phyloP scores from a whole-genome alignment of 2,888 invertebrate genomes.

The Yponomeuta evonymella region DNA sequence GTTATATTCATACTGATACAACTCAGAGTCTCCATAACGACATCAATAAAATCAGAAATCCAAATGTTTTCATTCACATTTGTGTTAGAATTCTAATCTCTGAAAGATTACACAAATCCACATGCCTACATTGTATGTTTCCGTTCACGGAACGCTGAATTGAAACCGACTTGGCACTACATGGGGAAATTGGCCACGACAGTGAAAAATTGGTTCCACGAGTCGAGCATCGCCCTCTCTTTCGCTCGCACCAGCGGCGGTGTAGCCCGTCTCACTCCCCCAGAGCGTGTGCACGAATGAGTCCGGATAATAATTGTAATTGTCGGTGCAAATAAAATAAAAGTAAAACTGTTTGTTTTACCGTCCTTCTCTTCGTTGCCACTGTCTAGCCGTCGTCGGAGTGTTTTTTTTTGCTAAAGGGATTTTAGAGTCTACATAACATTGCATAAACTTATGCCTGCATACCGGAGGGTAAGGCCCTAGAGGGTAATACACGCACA shows the following conservation, averaged over 20 bases:
- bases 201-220: slow-evolving; percentile 68
- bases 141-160: background rate
- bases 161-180: slow-evolving; percentile 31
- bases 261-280: slow-evolving; percentile 5
- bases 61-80: too few relatives aligned
- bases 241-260: background rate
- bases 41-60: too few relatives aligned
- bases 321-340: background rate
- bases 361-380: background rate
- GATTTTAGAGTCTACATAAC: too few relatives aligned
- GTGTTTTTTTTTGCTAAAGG: too few relatives aligned
- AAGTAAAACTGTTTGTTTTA: background rate
- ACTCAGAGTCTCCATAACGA: too few relatives aligned
- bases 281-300: slow-evolving; percentile 8
- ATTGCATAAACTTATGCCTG: too few relatives aligned
- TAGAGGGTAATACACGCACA: too few relatives aligned
- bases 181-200: slow-evolving; percentile 72
- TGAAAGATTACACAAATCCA: background rate
- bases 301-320: slow-evolving; percentile 5
- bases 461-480: too few relatives aligned
- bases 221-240: slow-evolving; percentile 10
- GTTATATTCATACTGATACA: too few relatives aligned
- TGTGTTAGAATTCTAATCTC: too few relatives aligned
- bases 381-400: too few relatives aligned
- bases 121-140: background rate